Percentiles rank a stretch among this genome's conserved stretches.
Evolutionary conservation across 1,140 invertebrate species (phyloP).

Genomic region (Dufourea novaeangliae): DNA sequence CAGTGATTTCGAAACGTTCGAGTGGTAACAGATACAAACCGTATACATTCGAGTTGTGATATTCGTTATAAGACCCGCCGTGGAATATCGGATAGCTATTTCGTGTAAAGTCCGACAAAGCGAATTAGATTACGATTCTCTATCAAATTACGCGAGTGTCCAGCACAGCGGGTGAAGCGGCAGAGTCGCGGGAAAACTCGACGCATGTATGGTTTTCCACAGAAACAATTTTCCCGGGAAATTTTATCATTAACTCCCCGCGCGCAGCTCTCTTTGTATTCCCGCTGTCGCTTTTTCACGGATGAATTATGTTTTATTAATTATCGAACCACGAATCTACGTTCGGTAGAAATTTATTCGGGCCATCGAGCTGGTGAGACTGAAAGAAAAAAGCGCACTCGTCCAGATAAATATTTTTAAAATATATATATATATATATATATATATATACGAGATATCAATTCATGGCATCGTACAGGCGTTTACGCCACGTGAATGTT

Average conservation of each 20-base stretch:
- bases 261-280: neutral
- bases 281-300: constrained; percentile 1
- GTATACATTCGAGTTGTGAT: no score
- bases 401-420: constrained; percentile 34
- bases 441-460: constrained; percentile 37
- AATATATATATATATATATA: no score
- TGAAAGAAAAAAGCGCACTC: constrained; percentile 15
- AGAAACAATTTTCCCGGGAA: constrained; percentile 1
- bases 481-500: constrained; percentile 15
- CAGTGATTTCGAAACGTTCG: no score
- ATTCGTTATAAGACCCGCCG: no score
- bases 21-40: no score
- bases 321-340: neutral
- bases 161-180: neutral
- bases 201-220: no score
- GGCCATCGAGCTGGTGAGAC: neutral
- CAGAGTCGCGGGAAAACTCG: neutral
- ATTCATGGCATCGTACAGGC: constrained; percentile 20
- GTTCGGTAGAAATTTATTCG: neutral
- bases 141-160: neutral
- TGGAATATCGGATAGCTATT: neutral
- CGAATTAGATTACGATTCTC: neutral
- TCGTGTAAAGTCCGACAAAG: neutral
- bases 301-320: constrained; percentile 19
- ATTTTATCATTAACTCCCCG: neutral